Base-by-base conservation (phyloP, 2,797 vertebrate genomes). In the Gephyroberyx darwinii region DNA sequence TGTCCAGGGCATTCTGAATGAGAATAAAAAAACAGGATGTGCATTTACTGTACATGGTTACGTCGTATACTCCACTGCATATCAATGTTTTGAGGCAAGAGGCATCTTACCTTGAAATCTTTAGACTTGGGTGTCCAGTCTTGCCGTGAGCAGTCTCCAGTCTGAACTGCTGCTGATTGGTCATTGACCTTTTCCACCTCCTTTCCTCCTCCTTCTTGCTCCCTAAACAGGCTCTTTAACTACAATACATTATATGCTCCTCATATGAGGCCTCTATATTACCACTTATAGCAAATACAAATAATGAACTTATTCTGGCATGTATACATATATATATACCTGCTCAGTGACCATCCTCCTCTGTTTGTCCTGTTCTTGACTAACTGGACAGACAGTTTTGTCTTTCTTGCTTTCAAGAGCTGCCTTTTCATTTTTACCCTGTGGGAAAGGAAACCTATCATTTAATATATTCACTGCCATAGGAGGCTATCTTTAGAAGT, bases 161-260 rank as follows among this genome's bases (percentile, higher is more conserved):
- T 81, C 37, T 68, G 70, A 61, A 70, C 61, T 22, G 78, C 78
- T 17, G 83, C 71, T 62, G 89, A 77, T 14, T 74, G 74, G 48
- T 80, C 74, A 17, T 74, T 71, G 26, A 35, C 73, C 30, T 75
- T 71, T 73, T 54, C 74, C 43, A 43, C 57, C 69, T 86, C 81
- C 33, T 86, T 84, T 78, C 56, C 83, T 60, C 69, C 63, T 68
- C 77, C 71, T 78, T 93, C 90, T 57, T 84, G 88, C 77, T 93
- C 91, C 54, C 86, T 94, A 84, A 95, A 95, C 71, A 95, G 85
- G 53, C 62, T 91, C 83, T 95, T 94, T 54, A 96, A 89, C 94
- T 95, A 62, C 16, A 54, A 75, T 19, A 31, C 26, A 16, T 1
- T 56, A 16, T 2, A 26, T 43, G n/a, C 69, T 47, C 7, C 35